Percentiles rank a stretch among this genome's conserved stretches.
Evolutionary conservation across 30 jellyfish, hydroid and myxozoan species (phyloP).

Genomic region (Pelagia noctiluca): DNA sequence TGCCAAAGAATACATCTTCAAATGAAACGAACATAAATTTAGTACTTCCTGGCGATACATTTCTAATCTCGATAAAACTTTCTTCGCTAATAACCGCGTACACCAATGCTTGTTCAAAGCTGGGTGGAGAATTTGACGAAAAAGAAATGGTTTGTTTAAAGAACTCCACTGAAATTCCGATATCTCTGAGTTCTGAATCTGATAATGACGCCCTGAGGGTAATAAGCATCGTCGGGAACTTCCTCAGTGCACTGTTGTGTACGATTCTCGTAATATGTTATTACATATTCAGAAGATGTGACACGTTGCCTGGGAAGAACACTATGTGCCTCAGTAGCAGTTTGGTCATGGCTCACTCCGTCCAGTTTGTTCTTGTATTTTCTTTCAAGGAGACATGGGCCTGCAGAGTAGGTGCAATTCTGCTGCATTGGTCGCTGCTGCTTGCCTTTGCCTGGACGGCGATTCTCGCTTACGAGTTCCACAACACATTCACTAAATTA

Average conservation of each 20-base stretch:
- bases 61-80: no score
- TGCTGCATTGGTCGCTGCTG: constrained; percentile 40
- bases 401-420: constrained; percentile 47
- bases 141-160: constrained; percentile 14
- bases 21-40: no score
- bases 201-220: constrained; percentile 11
- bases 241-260: constrained; percentile 19
- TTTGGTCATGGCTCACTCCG: constrained; percentile 15
- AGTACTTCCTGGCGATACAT: no score
- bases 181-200: not conserved
- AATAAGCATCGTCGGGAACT: constrained; percentile 17
- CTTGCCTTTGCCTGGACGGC: constrained; percentile 66
- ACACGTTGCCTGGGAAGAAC: constrained; percentile 38
- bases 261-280: constrained; percentile 12
- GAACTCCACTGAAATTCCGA: constrained; percentile 15
- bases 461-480: constrained; percentile 32
- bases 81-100: no score
- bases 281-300: constrained; percentile 1
- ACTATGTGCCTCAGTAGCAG: constrained; percentile 28
- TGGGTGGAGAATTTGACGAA: constrained; percentile 55
- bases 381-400: constrained; percentile 1
- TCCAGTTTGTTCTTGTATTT: constrained; percentile 6
- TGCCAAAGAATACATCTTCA: no score
- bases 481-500: constrained; percentile 42
- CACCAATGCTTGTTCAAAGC: no score